Evolutionary conservation across 2,113 vertebrate species (phyloP).

Genomic region (Maylandia zebra): DNA sequence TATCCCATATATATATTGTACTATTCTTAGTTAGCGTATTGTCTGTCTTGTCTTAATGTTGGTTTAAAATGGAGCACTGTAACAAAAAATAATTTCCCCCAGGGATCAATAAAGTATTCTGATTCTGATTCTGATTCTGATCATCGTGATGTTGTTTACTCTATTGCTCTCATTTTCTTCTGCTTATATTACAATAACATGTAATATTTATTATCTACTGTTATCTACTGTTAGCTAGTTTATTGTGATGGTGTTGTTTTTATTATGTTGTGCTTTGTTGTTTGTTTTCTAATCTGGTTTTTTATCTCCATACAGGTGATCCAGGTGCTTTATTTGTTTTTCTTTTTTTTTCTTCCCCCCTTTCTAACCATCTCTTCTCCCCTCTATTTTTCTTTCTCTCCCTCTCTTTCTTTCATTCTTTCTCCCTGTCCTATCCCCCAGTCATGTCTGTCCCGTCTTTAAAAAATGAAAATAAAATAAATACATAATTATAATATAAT

Average conservation of each 20-base stretch:
- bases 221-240: neutral
- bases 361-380: accelerated
- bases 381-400: neutral
- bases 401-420: neutral
- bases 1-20: too few relatives aligned
- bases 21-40: too few relatives aligned
- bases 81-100: too few relatives aligned
- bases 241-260: neutral
- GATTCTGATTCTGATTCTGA: too few relatives aligned
- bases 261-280: neutral
- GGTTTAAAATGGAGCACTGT: too few relatives aligned
- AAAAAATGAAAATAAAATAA: neutral
- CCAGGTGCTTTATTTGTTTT: neutral
- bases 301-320: neutral
- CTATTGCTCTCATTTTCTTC: neutral
- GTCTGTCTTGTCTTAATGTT: too few relatives aligned
- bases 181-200: neutral
- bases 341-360: neutral
- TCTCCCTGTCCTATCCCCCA: neutral
- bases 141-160: neutral
- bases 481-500: neutral
- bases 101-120: too few relatives aligned
- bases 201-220: neutral
- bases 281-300: neutral
- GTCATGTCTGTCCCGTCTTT: neutral